Evolutionary conservation across 2,797 vertebrate species (phyloP).

Genomic region (Orientallactaga sibirica): DNA sequence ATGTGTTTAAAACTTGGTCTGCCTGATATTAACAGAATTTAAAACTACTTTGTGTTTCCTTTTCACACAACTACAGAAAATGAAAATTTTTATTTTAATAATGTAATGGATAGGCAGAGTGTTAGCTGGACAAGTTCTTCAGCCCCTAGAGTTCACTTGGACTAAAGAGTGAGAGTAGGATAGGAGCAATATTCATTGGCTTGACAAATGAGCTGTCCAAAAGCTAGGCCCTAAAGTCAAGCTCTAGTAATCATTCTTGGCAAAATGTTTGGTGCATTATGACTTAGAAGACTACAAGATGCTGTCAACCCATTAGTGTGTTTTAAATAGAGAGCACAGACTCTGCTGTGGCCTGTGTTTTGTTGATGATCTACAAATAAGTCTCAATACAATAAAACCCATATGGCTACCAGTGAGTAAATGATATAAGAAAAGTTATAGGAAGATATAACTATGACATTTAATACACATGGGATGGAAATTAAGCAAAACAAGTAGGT

Average conservation of each 20-base stretch:
- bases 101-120: neutral
- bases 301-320: neutral
- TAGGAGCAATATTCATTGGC: conserved; percentile 12
- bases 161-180: conserved; percentile 13
- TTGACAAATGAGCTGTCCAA: conserved; percentile 42
- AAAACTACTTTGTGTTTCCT: neutral
- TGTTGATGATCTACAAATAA: neutral
- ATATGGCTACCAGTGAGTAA: neutral
- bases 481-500: neutral
- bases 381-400: conserved; percentile 16
- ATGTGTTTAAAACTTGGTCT: neutral
- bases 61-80: neutral
- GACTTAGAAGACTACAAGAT: conserved; percentile 48
- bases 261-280: conserved; percentile 51
- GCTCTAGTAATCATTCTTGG: conserved; percentile 53
- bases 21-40: conserved; percentile 4
- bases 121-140: conserved; percentile 1
- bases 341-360: neutral
- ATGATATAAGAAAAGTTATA: neutral
- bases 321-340: conserved; percentile 5
- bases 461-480: neutral
- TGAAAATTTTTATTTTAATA: neutral
- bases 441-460: neutral
- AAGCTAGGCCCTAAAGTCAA: conserved; percentile 16
- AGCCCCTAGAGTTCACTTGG: conserved; percentile 38